phyloP scores from a whole-genome alignment of 2,888 invertebrate species.

The Macrosiphum euphorbiae region DNA sequence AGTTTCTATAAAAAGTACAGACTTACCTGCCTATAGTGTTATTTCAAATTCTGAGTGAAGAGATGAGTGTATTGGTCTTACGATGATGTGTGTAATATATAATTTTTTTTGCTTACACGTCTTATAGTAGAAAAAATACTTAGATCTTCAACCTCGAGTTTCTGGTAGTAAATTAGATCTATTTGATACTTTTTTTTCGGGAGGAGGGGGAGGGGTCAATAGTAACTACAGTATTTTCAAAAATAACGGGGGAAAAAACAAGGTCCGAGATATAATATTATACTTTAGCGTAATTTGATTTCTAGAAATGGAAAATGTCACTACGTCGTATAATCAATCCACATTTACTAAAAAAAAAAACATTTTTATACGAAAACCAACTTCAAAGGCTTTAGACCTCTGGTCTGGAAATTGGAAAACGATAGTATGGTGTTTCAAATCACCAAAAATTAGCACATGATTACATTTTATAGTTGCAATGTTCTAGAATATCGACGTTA shows the following conservation, averaged over 20 bases:
- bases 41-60: not conserved
- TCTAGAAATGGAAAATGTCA: not conserved
- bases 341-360: not conserved
- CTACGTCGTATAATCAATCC: not conserved
- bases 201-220: not conserved
- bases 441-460: not conserved
- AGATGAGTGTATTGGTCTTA: not conserved
- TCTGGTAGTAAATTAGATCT: not conserved
- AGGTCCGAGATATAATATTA: not conserved
- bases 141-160: not conserved
- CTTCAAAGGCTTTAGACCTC: too few relatives aligned
- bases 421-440: not conserved
- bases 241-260: not conserved
- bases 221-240: not conserved
- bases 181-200: not conserved
- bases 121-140: not conserved
- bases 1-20: too few relatives aligned
- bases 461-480: not conserved
- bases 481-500: not conserved
- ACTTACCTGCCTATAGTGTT: not conserved
- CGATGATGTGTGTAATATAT: not conserved
- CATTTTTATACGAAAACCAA: too few relatives aligned
- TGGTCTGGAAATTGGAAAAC: too few relatives aligned
- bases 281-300: not conserved
- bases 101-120: not conserved